These are phyloP conservation scores for Incurvaria masculella DNA, from an alignment of 2,888 invertebrate genomes.

Conservation along the genomic window DNA sequence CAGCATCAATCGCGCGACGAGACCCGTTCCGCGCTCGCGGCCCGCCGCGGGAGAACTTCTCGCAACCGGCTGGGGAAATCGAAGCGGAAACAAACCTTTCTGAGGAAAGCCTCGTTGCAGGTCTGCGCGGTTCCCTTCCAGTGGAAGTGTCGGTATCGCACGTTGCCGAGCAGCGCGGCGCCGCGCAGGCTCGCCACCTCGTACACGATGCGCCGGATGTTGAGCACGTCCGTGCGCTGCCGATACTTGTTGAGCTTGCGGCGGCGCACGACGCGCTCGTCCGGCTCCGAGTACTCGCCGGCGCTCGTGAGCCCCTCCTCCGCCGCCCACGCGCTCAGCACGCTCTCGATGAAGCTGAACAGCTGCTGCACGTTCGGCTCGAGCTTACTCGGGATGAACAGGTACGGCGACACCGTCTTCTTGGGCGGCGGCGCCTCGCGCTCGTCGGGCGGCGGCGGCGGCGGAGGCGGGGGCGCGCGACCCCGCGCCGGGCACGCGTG, in stretches of 20 bases:
- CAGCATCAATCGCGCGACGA: neutral
- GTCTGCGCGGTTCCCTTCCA: slow-evolving; percentile 83
- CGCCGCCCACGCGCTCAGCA: slow-evolving; percentile 75
- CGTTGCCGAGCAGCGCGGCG: slow-evolving; percentile 64
- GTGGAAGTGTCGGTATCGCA: slow-evolving; percentile 74
- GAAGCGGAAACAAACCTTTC: slow-evolving; percentile 65
- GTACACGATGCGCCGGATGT: slow-evolving; percentile 64
- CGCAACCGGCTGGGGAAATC: neutral
- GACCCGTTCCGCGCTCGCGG: too few species aligned
- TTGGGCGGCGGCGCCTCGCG: slow-evolving; percentile 31
- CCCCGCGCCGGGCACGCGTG: slow-evolving; percentile 48
- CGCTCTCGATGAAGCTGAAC: slow-evolving; percentile 78
- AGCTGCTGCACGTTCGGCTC: slow-evolving; percentile 77
- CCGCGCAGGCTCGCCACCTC: slow-evolving; percentile 69
- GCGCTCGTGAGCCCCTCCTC: slow-evolving; percentile 69
- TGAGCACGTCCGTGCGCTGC: slow-evolving; percentile 63
- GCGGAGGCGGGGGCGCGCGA: slow-evolving; percentile 30
- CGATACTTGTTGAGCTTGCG: slow-evolving; percentile 60
- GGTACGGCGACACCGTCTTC: slow-evolving; percentile 51
- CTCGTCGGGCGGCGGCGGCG: slow-evolving; percentile 33
- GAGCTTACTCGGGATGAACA: slow-evolving; percentile 55
- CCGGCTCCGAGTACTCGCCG: slow-evolving; percentile 71
- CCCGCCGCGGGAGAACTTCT: too few species aligned
- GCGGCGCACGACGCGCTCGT: slow-evolving; percentile 62
- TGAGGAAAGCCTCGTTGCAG: slow-evolving; percentile 84